Base-by-base conservation (phyloP, 2,888 invertebrate species). In the Eilema caniola region DNA sequence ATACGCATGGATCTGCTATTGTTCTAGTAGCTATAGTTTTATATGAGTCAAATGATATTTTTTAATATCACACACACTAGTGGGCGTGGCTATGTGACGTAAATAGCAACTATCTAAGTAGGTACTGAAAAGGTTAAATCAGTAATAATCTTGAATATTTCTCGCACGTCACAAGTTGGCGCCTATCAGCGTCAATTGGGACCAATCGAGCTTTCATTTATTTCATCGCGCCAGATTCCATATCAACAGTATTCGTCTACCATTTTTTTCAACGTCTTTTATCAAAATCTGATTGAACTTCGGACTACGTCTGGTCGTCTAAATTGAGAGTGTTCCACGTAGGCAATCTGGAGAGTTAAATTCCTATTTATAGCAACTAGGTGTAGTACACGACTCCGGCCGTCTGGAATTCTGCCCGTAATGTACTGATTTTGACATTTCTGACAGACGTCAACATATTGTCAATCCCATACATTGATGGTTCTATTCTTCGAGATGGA, bases 161-260 rank as follows among this genome's bases (percentile, higher is more conserved):
- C 64, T 73, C 67, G 65, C 72, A 82, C 73, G 76, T 72, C 68
- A 62, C 57, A 65, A 73, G 64, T 78, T 82, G 83, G 81, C 84
- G 84, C 82, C 82, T 73, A 85, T 85, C 82, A 80, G 62, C 28
- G 53, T 74, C 84, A 88, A 88, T 88, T 88, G 86, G 70, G 63
- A 62, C 69, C 88, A 88, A 88, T 88, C 83, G 84, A 79, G 76
- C 82, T 84, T 85, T 83, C 85, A 86, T 86, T 86, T 83, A 73
- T 80, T 74, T 74, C 81, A 82, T 83, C 73, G 79, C 73, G 73
- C 72, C 72, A 75, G 78, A 83, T 85, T 83, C 77, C 76, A 67
- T 70, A 73, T 71, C 69, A 72, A 74, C 72, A 73, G 59, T 70
- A 75, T 76, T 76, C 75, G 78, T 82, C 79, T 80, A 82, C 76